Evolutionary conservation across 1,140 invertebrate species (phyloP).

Genomic region (Apis laboriosa): DNA sequence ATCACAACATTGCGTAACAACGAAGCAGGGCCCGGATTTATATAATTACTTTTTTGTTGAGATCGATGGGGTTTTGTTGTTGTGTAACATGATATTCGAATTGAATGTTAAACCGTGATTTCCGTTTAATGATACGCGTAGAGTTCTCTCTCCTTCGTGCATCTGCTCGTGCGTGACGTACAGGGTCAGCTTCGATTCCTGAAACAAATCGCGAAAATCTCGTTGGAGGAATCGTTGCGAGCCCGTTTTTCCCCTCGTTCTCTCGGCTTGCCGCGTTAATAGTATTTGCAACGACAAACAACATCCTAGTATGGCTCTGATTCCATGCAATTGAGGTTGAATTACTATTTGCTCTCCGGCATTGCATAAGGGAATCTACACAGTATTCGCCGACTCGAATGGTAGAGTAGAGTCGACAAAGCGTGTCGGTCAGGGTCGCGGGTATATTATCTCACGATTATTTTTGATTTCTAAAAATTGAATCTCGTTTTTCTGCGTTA

Average conservation of each 20-base stretch:
- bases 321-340: slow-evolving; percentile 60
- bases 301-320: slow-evolving; percentile 34
- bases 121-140: slow-evolving; percentile 35
- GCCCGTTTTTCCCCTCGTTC: neutral
- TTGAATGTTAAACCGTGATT: slow-evolving; percentile 42
- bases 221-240: neutral
- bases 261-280: neutral
- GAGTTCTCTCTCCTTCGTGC: slow-evolving; percentile 20
- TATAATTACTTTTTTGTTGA: slow-evolving; percentile 32
- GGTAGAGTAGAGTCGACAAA: neutral
- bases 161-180: slow-evolving; percentile 5
- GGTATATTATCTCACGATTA: neutral
- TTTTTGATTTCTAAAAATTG: slow-evolving; percentile 1
- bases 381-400: slow-evolving; percentile 28
- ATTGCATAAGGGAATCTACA: slow-evolving; percentile 38
- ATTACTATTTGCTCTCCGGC: slow-evolving; percentile 52
- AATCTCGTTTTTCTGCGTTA: neutral
- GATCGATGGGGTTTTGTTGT: slow-evolving; percentile 7
- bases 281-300: slow-evolving; percentile 32
- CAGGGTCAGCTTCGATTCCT: neutral
- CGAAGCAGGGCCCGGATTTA: neutral
- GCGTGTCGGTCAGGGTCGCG: slow-evolving; percentile 58
- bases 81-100: slow-evolving; percentile 39
- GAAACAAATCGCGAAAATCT: neutral
- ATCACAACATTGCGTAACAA: neutral